Base-by-base conservation (phyloP, 2,888 invertebrate species). In the Pediacus dermestoides region DNA sequence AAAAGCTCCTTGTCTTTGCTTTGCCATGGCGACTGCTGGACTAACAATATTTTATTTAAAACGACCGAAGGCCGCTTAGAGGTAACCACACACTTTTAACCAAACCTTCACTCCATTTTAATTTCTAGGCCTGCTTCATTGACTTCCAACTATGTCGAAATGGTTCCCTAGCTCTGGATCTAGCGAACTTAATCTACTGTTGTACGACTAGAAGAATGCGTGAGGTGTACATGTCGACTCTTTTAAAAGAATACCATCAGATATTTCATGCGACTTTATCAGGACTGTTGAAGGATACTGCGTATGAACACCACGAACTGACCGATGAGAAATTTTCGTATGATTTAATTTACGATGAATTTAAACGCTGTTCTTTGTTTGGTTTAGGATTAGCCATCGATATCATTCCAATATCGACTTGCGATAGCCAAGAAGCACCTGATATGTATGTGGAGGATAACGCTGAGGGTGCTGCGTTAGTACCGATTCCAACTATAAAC, bases 11-110 rank as follows among this genome's bases (percentile, higher is more conserved):
- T 84, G 26, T 80, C 82, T 0, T 82, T 84, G 2, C 80, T 85
- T 48, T 79, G 82, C 35, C 85, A 85, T 52, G 85, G 85, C 0
- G 85, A 85, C 51, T 84, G 83, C 57, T 85, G 84, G 84, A 82
- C 81, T 1, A 85, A 85, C 55, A 85, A 85, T 61, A 75, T 85
- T 53, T 62, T 84, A 12, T 84, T 82, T 57, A 72, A 74, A 47
- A 68, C 72, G 3, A 67, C 70, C 37, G 51, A 60, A 18, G 74
- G 72, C 6, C n/a, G 10, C 6, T 13, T 12, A 4, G 13, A 30
- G 30, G 30, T 30, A 30, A n/a, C n/a, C n/a, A n/a, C n/a, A n/a
- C n/a, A n/a, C n/a, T n/a, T n/a, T n/a, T n/a, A n/a, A n/a, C n/a
- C n/a, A n/a, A n/a, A n/a, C n/a, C n/a, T n/a, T n/a, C n/a, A n/a